These are phyloP conservation scores for Plumapathes pennacea DNA, from an alignment of 92 coral and sea anemone species.

Conservation along the genomic window DNA sequence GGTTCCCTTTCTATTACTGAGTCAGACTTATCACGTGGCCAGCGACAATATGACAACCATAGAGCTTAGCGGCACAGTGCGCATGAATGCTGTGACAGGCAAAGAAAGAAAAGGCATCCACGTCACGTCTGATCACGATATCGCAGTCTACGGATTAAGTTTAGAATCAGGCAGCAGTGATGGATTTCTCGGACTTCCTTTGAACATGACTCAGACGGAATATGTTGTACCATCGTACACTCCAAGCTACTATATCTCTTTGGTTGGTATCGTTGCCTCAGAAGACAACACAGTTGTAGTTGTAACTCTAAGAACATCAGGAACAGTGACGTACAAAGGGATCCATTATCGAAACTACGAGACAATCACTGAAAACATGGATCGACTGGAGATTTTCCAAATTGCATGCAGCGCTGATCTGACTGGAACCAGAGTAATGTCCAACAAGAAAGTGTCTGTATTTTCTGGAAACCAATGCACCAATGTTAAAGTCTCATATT, in stretches of 20 bases:
- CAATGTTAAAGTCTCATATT: constrained; percentile 38
- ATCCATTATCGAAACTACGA: constrained; percentile 27
- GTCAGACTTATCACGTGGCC: constrained; percentile 5
- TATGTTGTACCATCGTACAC: constrained; percentile 52
- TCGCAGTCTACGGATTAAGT: constrained; percentile 62
- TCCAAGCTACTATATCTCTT: constrained; percentile 22
- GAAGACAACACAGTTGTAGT: constrained; percentile 22
- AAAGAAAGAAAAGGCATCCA: constrained; percentile 53
- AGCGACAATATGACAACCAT: constrained; percentile 37
- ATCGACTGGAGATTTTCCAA: constrained; percentile 56
- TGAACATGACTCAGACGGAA: constrained; percentile 47
- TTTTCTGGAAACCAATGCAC: constrained; percentile 77
- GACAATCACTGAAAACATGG: constrained; percentile 28
- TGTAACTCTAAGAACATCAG: constrained; percentile 10
- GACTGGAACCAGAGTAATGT: constrained; percentile 61
- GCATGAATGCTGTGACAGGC: constrained; percentile 33
- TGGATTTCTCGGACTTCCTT: constrained; percentile 74
- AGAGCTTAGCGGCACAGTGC: constrained; percentile 42
- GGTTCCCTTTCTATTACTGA: constrained; percentile 23
- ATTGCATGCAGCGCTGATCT: constrained; percentile 38
- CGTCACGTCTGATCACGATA: constrained; percentile 32
- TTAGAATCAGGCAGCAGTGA: constrained; percentile 49
- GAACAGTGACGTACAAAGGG: not conserved
- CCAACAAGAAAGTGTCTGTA: constrained; percentile 54
- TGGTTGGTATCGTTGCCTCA: constrained; percentile 43